Base-by-base conservation (phyloP, 2,888 invertebrate species). In the Scaptomyza flava region DNA sequence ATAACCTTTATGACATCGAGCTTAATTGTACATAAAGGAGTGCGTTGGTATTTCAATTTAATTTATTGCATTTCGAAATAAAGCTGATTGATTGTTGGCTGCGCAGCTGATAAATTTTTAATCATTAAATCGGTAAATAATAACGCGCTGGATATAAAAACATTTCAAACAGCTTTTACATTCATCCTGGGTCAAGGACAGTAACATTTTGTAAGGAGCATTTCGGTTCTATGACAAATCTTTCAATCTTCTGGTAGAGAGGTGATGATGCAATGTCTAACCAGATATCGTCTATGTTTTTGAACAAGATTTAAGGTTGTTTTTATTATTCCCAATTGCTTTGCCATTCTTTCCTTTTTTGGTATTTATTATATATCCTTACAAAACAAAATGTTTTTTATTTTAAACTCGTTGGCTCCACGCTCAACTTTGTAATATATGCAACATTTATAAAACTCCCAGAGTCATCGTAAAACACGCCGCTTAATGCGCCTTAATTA, bases 401-500 rank as follows among this genome's bases (percentile, higher is more conserved):
- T n/a, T n/a, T n/a, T n/a, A n/a, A n/a, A n/a, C n/a, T n/a, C 17
- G 17, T 17, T 17, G 17, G 27, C 17, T 31, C 34, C 2, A 7
- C 41, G 6, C 14, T 11, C 5, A 43, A 45, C 52, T 57, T 34
- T 30, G 38, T 43, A 59, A 47, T 47, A 31, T 43, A 34, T 31
- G 20, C 27, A 30, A 48, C 47, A 65, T 34, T 63, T 43, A 36
- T 53, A 61, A 41, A 47, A 60, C 61, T 66, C 75, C 64, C 80
- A 5, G 57, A 60, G 60, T 62, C 48, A 47, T 36, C 68, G 63
- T 85, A 73, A 85, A 73, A 57, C 64, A 70, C 36, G 63, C 53
- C 63, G 30, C 65, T 63, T 73, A 79, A 84, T 81, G 68, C 45
- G 69, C 68, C 78, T 78, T 84, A 85, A 84, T 84, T 87, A 87